Evolutionary conservation across 2,113 vertebrate genomes (phyloP).

Genomic region (Bubo blakistoni): DNA sequence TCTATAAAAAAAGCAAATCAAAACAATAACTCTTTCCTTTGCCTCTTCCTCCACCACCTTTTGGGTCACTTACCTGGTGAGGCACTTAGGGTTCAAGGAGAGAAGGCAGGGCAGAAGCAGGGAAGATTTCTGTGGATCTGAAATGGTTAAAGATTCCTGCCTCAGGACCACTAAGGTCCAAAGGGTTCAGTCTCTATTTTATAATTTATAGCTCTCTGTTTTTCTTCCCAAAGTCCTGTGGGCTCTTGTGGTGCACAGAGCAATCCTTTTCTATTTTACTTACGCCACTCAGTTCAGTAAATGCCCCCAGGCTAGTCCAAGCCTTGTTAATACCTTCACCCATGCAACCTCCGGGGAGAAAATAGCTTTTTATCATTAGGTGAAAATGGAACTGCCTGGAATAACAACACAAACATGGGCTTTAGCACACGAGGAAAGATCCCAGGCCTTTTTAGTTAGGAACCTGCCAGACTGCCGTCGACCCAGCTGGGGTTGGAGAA

Average conservation of each 20-base stretch:
- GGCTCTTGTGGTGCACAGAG: not conserved
- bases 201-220: slow-evolving; percentile 30
- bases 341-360: not conserved
- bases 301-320: not conserved
- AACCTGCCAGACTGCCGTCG: slow-evolving; percentile 38
- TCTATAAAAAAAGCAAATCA: not conserved
- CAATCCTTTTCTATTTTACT: not conserved
- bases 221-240: not conserved
- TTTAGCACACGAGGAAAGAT: slow-evolving; percentile 46
- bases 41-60: not conserved
- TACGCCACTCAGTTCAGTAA: not conserved
- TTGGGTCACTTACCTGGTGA: not conserved
- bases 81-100: not conserved
- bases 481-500: slow-evolving; percentile 38
- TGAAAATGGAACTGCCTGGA: slow-evolving; percentile 71
- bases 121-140: not conserved
- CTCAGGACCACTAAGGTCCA: not conserved
- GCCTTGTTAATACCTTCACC: slow-evolving; percentile 22
- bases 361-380: slow-evolving; percentile 56
- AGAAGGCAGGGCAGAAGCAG: not conserved
- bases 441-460: slow-evolving; percentile 51
- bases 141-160: slow-evolving; percentile 49
- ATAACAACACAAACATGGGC: slow-evolving; percentile 50
- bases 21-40: not conserved
- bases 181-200: slow-evolving; percentile 39